Conservation (phyloP, 2,888 invertebrate genomes). For the Limenitis camilla region DNA sequence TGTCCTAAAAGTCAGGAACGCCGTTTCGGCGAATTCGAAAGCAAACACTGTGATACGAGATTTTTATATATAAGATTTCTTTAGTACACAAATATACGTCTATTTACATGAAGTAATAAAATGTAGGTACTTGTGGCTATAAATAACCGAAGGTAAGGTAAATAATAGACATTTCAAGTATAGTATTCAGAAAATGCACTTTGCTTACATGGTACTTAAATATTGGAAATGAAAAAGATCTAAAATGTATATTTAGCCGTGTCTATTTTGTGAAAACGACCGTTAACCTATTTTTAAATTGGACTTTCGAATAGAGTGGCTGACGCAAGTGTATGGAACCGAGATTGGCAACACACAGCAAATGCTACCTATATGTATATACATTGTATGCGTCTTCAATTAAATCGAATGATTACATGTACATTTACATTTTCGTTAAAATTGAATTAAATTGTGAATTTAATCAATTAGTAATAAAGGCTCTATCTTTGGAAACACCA, state of each 20-base stretch:
- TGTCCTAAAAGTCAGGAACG: too few relatives aligned
- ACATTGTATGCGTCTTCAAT: constrained; percentile 8
- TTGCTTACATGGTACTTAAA: constrained; percentile 4
- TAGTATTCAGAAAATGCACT: constrained; percentile 7
- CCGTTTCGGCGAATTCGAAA: too few relatives aligned
- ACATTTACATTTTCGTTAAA: neutral
- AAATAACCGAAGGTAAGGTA: neutral
- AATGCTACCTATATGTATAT: constrained; percentile 16
- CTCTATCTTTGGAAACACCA: too few relatives aligned
- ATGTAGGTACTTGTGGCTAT: neutral
- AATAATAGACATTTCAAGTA: neutral
- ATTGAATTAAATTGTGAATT: too few relatives aligned
- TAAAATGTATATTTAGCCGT: constrained; percentile 44
- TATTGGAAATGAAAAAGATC: constrained; percentile 32
- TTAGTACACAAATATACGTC: too few relatives aligned
- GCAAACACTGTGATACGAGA: too few relatives aligned
- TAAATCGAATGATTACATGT: constrained; percentile 17
- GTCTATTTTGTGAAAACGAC: constrained; percentile 51
- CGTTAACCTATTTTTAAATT: constrained; percentile 66
- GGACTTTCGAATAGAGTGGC: constrained; percentile 55
- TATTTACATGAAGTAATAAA: too few relatives aligned
- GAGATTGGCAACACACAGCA: constrained; percentile 46
- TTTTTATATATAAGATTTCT: too few relatives aligned
- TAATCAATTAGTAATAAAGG: too few relatives aligned
- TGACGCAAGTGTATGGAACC: constrained; percentile 45